Conservation (phyloP, 2,888 invertebrate species). For the Perdita meconis region DNA sequence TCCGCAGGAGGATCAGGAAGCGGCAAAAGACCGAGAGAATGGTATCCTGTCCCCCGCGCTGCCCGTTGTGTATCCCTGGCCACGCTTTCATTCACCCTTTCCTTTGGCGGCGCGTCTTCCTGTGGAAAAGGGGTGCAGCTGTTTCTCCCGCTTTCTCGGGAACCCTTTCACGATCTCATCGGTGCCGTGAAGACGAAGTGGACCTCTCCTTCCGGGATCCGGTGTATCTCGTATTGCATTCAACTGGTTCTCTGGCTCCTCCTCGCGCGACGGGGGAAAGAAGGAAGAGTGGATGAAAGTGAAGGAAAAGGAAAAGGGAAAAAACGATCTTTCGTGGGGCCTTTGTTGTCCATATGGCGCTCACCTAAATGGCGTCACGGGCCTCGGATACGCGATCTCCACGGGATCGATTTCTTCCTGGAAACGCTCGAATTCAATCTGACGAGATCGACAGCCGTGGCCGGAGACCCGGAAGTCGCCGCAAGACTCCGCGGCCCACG, state of each 20-base stretch:
- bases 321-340: constrained; percentile 15
- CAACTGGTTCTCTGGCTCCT: constrained; percentile 52
- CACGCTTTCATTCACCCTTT: constrained; percentile 62
- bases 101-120: constrained; percentile 61
- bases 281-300: constrained; percentile 47
- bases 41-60: constrained; percentile 34
- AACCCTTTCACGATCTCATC: constrained; percentile 67
- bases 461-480: constrained; percentile 72
- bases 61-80: constrained; percentile 1
- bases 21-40: constrained; percentile 38
- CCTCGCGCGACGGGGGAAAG: constrained; percentile 18
- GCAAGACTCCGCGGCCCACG: constrained; percentile 58
- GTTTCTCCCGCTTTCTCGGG: constrained; percentile 58
- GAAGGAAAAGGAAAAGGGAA: constrained; percentile 40
- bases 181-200: constrained; percentile 21
- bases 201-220: constrained; percentile 69
- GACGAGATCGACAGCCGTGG: constrained; percentile 58
- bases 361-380: constrained; percentile 31
- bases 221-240: constrained; percentile 65
- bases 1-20: constrained; percentile 60
- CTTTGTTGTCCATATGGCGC: constrained; percentile 70
- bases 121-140: constrained; percentile 60
- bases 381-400: background rate
- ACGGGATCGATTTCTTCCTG: constrained; percentile 68
- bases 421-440: constrained; percentile 70